Evolutionary conservation across 1,140 invertebrate genomes (phyloP).

Genomic region (Helicoverpa armigera): DNA sequence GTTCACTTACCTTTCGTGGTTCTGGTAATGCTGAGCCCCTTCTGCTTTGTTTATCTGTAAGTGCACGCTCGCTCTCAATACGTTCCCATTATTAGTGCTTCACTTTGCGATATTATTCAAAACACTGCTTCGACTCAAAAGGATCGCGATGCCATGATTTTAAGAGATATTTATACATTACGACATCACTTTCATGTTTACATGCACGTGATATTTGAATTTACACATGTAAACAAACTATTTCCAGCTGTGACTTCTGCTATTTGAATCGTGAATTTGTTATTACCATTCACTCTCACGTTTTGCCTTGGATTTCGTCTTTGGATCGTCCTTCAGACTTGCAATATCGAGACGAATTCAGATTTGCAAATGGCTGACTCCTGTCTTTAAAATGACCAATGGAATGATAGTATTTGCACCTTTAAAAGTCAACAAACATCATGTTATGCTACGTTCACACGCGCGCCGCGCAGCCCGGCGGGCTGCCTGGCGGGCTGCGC

Average conservation of each 20-base stretch:
- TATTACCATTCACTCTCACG: conserved; percentile 19
- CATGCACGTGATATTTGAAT: conserved; percentile 22
- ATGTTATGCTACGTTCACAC: no score
- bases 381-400: neutral
- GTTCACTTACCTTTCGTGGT: conserved; percentile 53
- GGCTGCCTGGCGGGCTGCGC: no score
- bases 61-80: conserved; percentile 61
- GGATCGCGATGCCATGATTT: neutral
- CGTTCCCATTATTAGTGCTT: conserved; percentile 55
- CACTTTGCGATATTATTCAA: conserved; percentile 53
- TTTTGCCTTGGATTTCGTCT: neutral
- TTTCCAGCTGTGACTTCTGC: conserved; percentile 33
- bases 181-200: conserved; percentile 34
- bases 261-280: conserved; percentile 40
- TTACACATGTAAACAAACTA: conserved; percentile 34
- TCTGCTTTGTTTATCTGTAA: conserved; percentile 59
- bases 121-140: conserved; percentile 34
- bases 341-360: neutral
- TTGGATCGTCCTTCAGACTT: conserved; percentile 12
- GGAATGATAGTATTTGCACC: neutral
- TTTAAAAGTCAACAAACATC: conserved; percentile 7
- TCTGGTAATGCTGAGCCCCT: conserved; percentile 42
- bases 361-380: neutral
- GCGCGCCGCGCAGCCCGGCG: no score
- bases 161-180: conserved; percentile 27